Base-by-base conservation (phyloP, 2,888 invertebrate species). In the Trisateles emortualis region DNA sequence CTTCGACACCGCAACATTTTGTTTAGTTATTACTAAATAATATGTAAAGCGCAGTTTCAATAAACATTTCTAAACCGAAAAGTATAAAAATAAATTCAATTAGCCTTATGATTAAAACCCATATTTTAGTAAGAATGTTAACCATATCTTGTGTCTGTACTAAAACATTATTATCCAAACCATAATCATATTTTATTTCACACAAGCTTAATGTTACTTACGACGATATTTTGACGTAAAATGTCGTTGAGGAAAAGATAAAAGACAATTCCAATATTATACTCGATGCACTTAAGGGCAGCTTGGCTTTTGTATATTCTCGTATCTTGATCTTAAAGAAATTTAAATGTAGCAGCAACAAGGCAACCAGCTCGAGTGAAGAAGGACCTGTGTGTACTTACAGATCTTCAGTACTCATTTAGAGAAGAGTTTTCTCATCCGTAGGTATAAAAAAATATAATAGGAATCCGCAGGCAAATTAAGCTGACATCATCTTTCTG, bases 41-140 rank as follows among this genome's bases (percentile, higher is more conserved):
- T 8, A 14, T 33, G 33, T 33, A 14, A 33, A 33, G 14, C 5
- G 6, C 2, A 36, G 9, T 13, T 13, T 35, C 10, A 36, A 36
- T 36, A 36, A 36, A 36, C 36, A 36, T 36, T 17, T 17, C 10
- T 10, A 10, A 36, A 19, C 17, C 14, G 14, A 36, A 19, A n/a
- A 17, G 19, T 48, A 24, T 39, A 45, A 36, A 16, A n/a, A 38
- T 22, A 32, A 41, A 40, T 32, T 47, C 36, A 19, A 19, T 39
- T 47, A 38, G 10, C 13, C 5, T n/a, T 19, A 22, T 47, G 40
- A 40, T 47, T 47, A 47, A 32, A 47, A 47, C 22, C 3, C 13
- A 40, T 47, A 40, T 24, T 33, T 30, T 40, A 47, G 10, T n/a
- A 22, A 22, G 32, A 22, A 47, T 19, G 13, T 40, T 24, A 24